These are phyloP conservation scores for Coecobrya sp. DNA, from an alignment of 2,888 invertebrate species.

Conservation along the genomic window DNA sequence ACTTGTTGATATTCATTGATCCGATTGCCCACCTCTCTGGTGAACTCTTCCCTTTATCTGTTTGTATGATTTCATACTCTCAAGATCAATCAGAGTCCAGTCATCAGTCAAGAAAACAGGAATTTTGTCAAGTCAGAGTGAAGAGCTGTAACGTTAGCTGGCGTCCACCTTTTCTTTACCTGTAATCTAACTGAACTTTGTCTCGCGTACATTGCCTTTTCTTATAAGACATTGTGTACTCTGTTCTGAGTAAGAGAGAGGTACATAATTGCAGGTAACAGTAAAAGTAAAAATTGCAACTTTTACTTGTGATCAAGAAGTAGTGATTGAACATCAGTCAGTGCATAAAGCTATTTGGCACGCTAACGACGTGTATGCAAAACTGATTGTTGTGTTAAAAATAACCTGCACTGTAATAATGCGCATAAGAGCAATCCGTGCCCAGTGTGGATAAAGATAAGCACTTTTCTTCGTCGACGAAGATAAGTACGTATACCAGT, in stretches of 20 bases:
- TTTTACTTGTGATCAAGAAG: slow-evolving; percentile 32
- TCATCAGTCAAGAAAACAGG: slow-evolving; percentile 79
- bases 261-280: slow-evolving; percentile 65
- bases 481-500: no score
- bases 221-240: slow-evolving; percentile 7
- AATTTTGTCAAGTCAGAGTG: slow-evolving; percentile 78
- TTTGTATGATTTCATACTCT: slow-evolving; percentile 13
- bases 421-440: neutral
- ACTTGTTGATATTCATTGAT: slow-evolving; percentile 41
- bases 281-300: slow-evolving; percentile 73
- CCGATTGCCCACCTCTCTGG: slow-evolving; percentile 37
- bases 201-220: slow-evolving; percentile 78
- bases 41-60: slow-evolving; percentile 51
- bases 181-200: slow-evolving; percentile 72
- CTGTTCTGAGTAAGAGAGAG: neutral
- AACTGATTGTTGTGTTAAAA: neutral
- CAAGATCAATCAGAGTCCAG: slow-evolving; percentile 79
- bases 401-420: neutral
- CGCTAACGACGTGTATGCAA: slow-evolving; percentile 22
- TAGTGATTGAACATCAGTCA: neutral
- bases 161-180: slow-evolving; percentile 30
- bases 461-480: no score
- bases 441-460: neutral
- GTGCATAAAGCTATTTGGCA: neutral
- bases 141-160: slow-evolving; percentile 16